phyloP scores from a whole-genome alignment of 2,113 vertebrate genomes.

The Saccopteryx leptura region DNA sequence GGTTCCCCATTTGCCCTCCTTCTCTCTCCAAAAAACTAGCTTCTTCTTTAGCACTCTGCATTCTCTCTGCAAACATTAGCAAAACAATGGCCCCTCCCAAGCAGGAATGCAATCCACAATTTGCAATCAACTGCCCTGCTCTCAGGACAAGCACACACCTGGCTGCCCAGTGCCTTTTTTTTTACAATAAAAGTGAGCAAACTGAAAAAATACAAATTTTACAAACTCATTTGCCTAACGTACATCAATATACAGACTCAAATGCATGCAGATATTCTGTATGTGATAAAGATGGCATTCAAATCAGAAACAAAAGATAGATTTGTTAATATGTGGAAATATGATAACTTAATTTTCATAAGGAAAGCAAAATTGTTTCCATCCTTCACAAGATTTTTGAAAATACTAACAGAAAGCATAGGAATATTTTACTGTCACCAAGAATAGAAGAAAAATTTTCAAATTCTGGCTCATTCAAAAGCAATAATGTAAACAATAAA shows the following conservation, averaged over 20 bases:
- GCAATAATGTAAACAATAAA: background rate
- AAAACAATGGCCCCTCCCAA: too few species aligned
- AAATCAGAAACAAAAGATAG: background rate
- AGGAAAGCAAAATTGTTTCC: background rate
- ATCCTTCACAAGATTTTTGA: background rate
- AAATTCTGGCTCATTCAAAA: background rate
- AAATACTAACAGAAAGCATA: background rate
- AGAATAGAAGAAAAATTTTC: background rate
- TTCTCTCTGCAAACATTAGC: too few species aligned
- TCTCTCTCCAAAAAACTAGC: too few species aligned
- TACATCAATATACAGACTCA: background rate
- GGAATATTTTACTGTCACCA: background rate
- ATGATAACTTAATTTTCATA: background rate
- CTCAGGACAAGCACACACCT: too few species aligned
- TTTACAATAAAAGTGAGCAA: too few species aligned
- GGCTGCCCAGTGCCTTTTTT: too few species aligned
- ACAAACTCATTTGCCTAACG: too few species aligned
- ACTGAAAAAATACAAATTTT: too few species aligned
- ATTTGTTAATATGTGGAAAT: background rate
- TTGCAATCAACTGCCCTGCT: too few species aligned
- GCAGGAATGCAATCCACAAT: too few species aligned
- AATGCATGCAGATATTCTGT: background rate
- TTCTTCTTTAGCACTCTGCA: too few species aligned
- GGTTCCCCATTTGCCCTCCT: too few species aligned
- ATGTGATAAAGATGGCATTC: background rate